These are phyloP conservation scores for Amphibalanus amphitrite DNA, from an alignment of 1,140 invertebrate genomes.

Conservation along the genomic window DNA sequence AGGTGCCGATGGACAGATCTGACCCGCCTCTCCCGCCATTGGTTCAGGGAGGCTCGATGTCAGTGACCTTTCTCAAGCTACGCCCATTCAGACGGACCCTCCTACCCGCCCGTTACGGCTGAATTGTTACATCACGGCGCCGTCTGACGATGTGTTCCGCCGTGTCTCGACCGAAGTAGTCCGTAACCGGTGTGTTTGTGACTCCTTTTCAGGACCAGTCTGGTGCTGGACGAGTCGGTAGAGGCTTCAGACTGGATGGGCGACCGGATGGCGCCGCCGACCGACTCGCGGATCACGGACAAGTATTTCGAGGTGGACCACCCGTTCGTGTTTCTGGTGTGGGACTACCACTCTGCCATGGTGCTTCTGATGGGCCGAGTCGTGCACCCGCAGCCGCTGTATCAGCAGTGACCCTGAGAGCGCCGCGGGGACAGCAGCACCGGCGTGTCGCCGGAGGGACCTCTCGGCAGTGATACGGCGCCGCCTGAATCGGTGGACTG, in stretches of 20 bases:
- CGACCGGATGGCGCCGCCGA: slow-evolving; percentile 3
- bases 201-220: slow-evolving; percentile 16
- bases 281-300: slow-evolving; percentile 21
- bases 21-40: no score
- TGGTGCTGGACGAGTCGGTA: slow-evolving; percentile 22
- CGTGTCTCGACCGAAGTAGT: no score
- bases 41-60: no score
- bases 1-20: no score
- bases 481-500: no score
- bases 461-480: no score
- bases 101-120: no score
- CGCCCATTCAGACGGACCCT: no score
- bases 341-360: slow-evolving; percentile 26
- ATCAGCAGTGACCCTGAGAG: slow-evolving; percentile 3
- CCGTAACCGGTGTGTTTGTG: background rate
- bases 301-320: slow-evolving; percentile 29
- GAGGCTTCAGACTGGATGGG: slow-evolving; percentile 19
- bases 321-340: slow-evolving; percentile 29
- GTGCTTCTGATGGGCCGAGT: slow-evolving; percentile 27
- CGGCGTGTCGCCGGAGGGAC: background rate
- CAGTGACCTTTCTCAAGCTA: no score
- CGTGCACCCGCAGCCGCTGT: slow-evolving; percentile 16
- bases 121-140: no score
- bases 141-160: no score
- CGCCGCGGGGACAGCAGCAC: background rate